A percentile compares a stretch with the other conserved stretches of the same genome.
phyloP scores from a whole-genome alignment of 37 sponge, comb jelly and placozoan genomes.

The Mnemiopsis leidyi region DNA sequence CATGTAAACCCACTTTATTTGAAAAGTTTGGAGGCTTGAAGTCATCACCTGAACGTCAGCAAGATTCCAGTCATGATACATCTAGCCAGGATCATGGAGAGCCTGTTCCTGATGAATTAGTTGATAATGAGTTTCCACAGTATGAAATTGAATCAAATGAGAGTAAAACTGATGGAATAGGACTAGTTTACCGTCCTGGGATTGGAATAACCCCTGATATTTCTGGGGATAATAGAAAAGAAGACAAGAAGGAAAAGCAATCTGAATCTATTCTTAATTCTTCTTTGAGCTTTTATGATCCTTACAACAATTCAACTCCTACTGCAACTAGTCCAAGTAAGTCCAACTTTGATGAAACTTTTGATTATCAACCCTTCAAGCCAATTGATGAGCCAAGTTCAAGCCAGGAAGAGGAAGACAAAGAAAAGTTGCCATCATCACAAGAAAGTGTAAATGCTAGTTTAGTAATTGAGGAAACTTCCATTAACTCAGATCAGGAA shows the following conservation, averaged over 20 bases:
- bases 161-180: neutral
- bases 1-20: neutral
- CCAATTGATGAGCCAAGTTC: neutral
- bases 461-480: neutral
- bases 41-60: neutral
- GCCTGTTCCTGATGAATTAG: no score
- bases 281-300: constrained; percentile 46
- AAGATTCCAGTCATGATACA: neutral
- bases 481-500: neutral
- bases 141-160: neutral
- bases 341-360: constrained; percentile 12
- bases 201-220: neutral
- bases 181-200: constrained; percentile 32
- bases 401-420: neutral
- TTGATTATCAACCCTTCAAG: neutral
- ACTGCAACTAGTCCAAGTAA: constrained; percentile 34
- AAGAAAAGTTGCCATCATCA: neutral
- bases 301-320: neutral
- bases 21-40: neutral
- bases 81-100: neutral
- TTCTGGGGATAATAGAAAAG: neutral
- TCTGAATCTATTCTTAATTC: neutral
- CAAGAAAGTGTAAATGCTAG: constrained; percentile 9
- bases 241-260: neutral
- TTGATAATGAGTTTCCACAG: neutral